Base-by-base conservation (phyloP, 2,888 invertebrate species). In the Tolmerus cingulatus region DNA sequence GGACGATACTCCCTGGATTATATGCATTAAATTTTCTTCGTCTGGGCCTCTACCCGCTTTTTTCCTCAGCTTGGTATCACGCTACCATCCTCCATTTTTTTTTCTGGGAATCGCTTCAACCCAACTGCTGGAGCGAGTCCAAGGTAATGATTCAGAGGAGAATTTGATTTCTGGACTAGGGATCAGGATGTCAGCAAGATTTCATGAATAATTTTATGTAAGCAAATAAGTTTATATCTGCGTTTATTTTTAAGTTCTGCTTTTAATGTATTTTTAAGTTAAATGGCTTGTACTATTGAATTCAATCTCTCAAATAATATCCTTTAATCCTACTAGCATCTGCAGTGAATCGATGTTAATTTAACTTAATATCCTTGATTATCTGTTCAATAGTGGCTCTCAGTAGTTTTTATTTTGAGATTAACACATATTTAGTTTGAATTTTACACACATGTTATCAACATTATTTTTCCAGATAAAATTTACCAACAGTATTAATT, bases 21-120 rank as follows among this genome's bases (percentile, higher is more conserved):
- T 81, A 81, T 81, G 7, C 81, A 81, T 81, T 81, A 81, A 55
- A 81, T 81, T 81, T 55, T 51, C 46, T 81, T 55, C 81, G 30
- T 81, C 81, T 81, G 55, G 76, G n/a, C 27, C 37, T 76, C 30
- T 76, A 23, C 14, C 37, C n/a, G 19, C n/a, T 51, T 51, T 27
- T 40, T 76, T 76, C 37, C 43, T 4, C n/a, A 76, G 8, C 4
- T 76, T 37, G n/a, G 76, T 76, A 40, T 76, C 12, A 37, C 14
- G 27, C n/a, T 74, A 5, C n/a, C 14, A n/a, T 76, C 14, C 76
- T 37, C 76, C 34, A 1, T 16, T 14, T 2, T 74, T 74, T 74
- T 74, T 74, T 74, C n/a, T 0, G 5, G 27, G 27, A 30, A 16
- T 19, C 14, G 5, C 34, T 74, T 74, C 76, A 76, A 76, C 37